Conservation (phyloP, 2,797 vertebrate species). For the Sebastes dallii region DNA sequence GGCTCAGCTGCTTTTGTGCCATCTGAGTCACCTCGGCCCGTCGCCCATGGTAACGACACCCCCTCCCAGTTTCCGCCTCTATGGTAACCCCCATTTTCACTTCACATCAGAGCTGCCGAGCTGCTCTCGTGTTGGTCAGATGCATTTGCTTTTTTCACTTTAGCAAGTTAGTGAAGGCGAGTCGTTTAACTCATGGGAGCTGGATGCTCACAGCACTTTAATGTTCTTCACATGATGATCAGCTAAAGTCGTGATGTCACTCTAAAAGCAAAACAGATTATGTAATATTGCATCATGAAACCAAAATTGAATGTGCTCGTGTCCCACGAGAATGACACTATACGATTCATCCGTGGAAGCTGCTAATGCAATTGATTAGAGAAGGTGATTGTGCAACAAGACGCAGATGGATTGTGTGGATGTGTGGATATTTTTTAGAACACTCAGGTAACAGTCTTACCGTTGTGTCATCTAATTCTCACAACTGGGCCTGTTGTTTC, state of each 20-base stretch:
- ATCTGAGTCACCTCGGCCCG: constrained; percentile 59
- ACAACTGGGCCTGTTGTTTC: background rate
- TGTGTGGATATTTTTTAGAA: background rate
- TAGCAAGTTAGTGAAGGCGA: background rate
- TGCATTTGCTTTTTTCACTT: constrained; percentile 14
- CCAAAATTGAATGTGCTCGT: background rate
- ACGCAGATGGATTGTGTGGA: background rate
- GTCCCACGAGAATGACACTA: background rate
- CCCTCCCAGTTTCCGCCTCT: constrained; percentile 39
- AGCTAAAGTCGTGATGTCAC: constrained; percentile 14
- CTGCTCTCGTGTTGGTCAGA: constrained; percentile 4
- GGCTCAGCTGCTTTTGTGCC: constrained; percentile 54
- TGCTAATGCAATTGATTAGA: background rate
- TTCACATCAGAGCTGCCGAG: constrained; percentile 26
- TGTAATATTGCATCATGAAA: constrained; percentile 11
- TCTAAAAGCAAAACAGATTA: background rate
- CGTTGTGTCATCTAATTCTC: background rate
- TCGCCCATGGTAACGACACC: constrained; percentile 67
- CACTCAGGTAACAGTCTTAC: background rate
- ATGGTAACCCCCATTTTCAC: constrained; percentile 59
- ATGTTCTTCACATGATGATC: background rate
- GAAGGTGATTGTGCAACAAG: background rate
- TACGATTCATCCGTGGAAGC: background rate
- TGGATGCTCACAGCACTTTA: background rate
- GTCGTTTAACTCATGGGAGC: background rate